Conservation (phyloP, 2,888 invertebrate genomes). For the Noctua pronuba region DNA sequence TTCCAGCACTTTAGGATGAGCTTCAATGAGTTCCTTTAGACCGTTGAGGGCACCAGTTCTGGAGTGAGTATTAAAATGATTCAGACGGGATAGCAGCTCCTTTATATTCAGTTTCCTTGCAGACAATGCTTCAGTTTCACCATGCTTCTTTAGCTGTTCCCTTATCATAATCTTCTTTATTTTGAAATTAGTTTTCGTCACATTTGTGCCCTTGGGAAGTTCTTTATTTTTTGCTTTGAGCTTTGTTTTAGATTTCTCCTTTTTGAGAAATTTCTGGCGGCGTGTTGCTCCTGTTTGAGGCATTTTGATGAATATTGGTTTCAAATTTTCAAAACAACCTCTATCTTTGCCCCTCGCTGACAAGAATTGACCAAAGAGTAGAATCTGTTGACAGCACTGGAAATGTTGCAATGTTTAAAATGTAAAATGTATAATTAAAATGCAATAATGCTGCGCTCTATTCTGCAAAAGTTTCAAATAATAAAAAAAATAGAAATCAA, state of each 20-base stretch:
- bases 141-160: constrained; percentile 92
- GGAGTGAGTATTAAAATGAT: constrained; percentile 94
- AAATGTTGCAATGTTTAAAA: not conserved
- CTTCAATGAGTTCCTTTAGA: constrained; percentile 88
- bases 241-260: constrained; percentile 97
- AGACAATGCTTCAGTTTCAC: constrained; percentile 90
- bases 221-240: constrained; percentile 93
- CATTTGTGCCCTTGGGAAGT: constrained; percentile 96
- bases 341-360: not conserved
- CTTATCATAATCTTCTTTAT: constrained; percentile 96
- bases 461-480: not conserved
- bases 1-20: constrained; percentile 82
- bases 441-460: not conserved
- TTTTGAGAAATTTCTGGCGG: constrained; percentile 94
- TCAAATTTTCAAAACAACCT: constrained; percentile 34
- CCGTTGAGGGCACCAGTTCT: constrained; percentile 92
- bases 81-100: constrained; percentile 93
- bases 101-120: constrained; percentile 93
- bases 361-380: not conserved
- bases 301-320: constrained; percentile 69
- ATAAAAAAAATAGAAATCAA: too few relatives aligned
- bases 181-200: constrained; percentile 97
- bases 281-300: constrained; percentile 88
- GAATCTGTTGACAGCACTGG: not conserved
- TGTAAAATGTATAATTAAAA: too few relatives aligned